A percentile compares a stretch with the other conserved stretches of the same genome.
Conservation (phyloP, 2,797 vertebrate genomes). For the Limosa lapponica region DNA sequence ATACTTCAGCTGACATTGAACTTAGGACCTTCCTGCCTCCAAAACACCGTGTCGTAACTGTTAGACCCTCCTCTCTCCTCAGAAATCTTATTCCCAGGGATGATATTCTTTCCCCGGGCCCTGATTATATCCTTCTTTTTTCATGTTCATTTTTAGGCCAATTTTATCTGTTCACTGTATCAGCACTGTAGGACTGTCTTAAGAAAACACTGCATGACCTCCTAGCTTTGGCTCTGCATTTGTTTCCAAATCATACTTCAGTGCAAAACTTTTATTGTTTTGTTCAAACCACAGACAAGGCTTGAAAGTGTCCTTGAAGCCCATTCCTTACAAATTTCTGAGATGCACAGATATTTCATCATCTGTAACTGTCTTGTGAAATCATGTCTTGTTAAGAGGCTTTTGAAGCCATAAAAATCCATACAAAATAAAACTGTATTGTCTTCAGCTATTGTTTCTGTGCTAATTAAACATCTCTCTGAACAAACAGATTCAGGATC, state of each 20-base stretch:
- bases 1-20: slow-evolving; percentile 59
- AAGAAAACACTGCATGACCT: slow-evolving; percentile 48
- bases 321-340: slow-evolving; percentile 16
- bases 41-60: slow-evolving; percentile 25
- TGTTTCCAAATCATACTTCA: slow-evolving; percentile 53
- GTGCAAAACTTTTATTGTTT: slow-evolving; percentile 41
- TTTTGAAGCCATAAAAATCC: slow-evolving; percentile 24
- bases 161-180: slow-evolving; percentile 3
- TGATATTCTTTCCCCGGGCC: background rate
- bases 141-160: background rate
- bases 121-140: slow-evolving; percentile 40
- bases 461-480: slow-evolving; percentile 69
- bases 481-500: slow-evolving; percentile 38
- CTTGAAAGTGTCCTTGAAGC: slow-evolving; percentile 48
- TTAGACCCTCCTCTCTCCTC: slow-evolving; percentile 3
- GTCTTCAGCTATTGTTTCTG: slow-evolving; percentile 54
- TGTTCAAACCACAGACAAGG: slow-evolving; percentile 38
- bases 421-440: background rate
- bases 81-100: slow-evolving; percentile 40
- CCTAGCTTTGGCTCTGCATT: slow-evolving; percentile 32
- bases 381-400: background rate
- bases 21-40: slow-evolving; percentile 55
- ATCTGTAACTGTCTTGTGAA: slow-evolving; percentile 51
- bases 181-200: slow-evolving; percentile 7
- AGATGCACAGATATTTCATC: slow-evolving; percentile 29